Evolutionary conservation across 2,797 vertebrate genomes (phyloP), one percentile per base, ranked within the genome.

Genomic region (Enteromius unitaeniatus): DNA sequence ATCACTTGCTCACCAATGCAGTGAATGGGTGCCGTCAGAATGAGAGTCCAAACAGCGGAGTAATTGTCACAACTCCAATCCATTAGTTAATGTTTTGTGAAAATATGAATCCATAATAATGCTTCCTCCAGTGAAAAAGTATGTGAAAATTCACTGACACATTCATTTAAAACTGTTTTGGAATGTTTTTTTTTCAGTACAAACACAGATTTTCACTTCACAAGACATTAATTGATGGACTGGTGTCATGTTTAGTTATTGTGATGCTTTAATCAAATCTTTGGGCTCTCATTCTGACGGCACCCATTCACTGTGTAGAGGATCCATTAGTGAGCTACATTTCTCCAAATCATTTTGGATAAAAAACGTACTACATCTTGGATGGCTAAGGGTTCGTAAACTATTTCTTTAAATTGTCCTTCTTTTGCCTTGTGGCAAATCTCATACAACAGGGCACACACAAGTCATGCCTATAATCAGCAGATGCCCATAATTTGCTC

Each of bases 401-500:
- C 15, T 3, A 26, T 31, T 64, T 7, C 62, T 64, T 64, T 14
- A 34, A 74, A 49, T 40, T 9, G 40, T 34, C 40, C 26, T 15
- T 0, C 31, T 53, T 53, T 28, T 28, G 23, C 47, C 62, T 53
- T 40, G 53, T 21, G 28, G 68, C 75, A 40, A 76, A 53, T 42
- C 34, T 65, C 58, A 67, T 65, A 42, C 31, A 60, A 17, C 26
- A 45, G 81, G 31, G 62, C 4, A 9, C 34, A 45, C 49, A 65
- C 65, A 72, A 84, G 53, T 78, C 74, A 78, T 60, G 49, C 14
- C 73, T 10, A 10, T 69, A 60, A 78, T 67, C 58, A 49, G 67
- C 31, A 80, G 82, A 79, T 81, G 78, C 15, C 49, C 74, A 75
- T 78, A 58, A 68, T 87, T 75, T 58, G 19, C 34, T 67, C 69